Evolutionary conservation across 2,888 invertebrate species (phyloP), one percentile per base, ranked within the genome.

Genomic region (Drosophila cognata): DNA sequence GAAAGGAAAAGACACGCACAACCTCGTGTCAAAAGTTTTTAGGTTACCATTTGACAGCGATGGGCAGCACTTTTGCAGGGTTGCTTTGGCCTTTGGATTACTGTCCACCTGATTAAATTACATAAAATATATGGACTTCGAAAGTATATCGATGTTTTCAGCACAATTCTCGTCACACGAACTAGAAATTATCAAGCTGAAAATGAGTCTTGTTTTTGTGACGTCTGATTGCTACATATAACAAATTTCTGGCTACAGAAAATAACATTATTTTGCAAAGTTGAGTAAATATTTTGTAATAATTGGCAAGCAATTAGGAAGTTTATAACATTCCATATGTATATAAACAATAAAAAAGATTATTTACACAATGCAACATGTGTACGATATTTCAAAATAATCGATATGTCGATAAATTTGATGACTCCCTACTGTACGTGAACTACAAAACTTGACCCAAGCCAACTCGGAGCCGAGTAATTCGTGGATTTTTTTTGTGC

Each of bases 1-100:
- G 95, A 95, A 92, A 93, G 92, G 92, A 92, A 84, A 88, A 91
- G 88, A 88, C 91, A 84, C 90, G 83, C 84, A 81, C 84, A 75
- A 88, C 84, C 84, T 89, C 80, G 86, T 92, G 92, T 92, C 92
- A 91, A 90, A 85, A 88, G 79, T 87, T 83, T 84, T 81, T 66
- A 81, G 79, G 82, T 84, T 82, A 85, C 57, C 72, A 74, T 58
- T 75, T 84, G 78, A 55, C 61, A 61, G 51, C 35, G 58, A 58
- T 70, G 68, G 84, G 84, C 63, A 84, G 62, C 85, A 69, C 77
- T 84, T 60, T 58, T 36, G 10, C 63, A 79, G 72, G 25, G 78
- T 65, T 79, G 75, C 71, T 55, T 71, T 71, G 13, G 0, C 1
- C 0, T 4, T 31, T 16, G 16, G 29, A 57, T 18, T n/a, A 41